Base-by-base conservation (phyloP, 1,140 invertebrate genomes). In the Euwallacea fornicatus region DNA sequence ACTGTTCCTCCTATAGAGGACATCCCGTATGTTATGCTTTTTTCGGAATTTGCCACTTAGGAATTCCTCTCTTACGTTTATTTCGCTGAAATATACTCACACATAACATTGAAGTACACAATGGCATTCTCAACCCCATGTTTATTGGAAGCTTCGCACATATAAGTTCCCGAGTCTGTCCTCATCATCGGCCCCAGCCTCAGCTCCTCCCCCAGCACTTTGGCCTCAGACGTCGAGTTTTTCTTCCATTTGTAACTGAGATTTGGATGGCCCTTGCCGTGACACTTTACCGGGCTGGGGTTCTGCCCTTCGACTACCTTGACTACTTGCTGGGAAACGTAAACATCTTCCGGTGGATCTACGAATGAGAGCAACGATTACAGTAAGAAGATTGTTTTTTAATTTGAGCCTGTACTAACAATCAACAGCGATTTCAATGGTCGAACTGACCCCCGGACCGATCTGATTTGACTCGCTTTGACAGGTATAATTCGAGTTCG, bases 291-390 rank as follows among this genome's bases (percentile, higher is more conserved):
- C 74, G 88, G 88, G 54, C 87, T 88, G 4, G 93, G 91, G 66
- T 89, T 87, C 66, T 90, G 87, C 70, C 90, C 88, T 79, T 94
- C 93, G 21, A 87, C 85, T 7, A 97, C 93, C 71, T 89, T 88
- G 16, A 95, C 86, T 33, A 87, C 82, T 50, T 83, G 84, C 9
- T 88, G 87, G 0, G 89, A 90, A 6, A 95, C 90, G 0, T 87
- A 90, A 74, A 95, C 88, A 76, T 93, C 90, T 78, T 94, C 91
- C 6, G 94, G 94, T 66, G 94, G 91, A 87, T 93, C 94, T 96
- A 50, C 13, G 46, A 33, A 33, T 4, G 21, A 33, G 21, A 33
- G 21, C 21, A 33, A 33, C 4, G 4, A 4, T 50, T 50, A 13
- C 46, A 50, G 2, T 50, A 50, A 13, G 13, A 2, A 6, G 46